phyloP scores from a whole-genome alignment of 30 jellyfish, hydroid and myxozoan genomes.

The Clytia hemisphaerica region DNA sequence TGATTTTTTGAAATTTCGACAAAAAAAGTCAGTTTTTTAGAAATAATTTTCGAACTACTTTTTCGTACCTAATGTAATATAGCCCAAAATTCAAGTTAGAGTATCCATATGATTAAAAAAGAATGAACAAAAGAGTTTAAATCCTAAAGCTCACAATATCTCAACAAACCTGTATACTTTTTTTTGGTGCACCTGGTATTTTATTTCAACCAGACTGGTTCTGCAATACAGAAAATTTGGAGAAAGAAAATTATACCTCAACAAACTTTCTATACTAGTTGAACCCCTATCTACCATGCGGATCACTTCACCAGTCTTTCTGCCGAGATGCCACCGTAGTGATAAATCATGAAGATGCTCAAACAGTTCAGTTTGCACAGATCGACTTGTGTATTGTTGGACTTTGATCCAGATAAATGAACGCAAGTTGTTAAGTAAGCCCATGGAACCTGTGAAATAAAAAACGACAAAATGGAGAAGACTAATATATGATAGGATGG shows the following conservation, averaged over 20 bases:
- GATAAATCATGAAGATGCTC: constrained; percentile 86
- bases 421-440: constrained; percentile 63
- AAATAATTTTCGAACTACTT: no score
- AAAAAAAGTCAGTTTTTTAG: no score
- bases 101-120: no score
- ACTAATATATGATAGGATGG: background rate
- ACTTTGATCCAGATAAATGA: constrained; percentile 86
- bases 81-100: no score
- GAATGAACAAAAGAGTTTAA: no score
- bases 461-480: background rate
- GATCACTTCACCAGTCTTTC: constrained; percentile 96
- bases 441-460: constrained; percentile 50
- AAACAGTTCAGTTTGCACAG: constrained; percentile 72
- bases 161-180: no score
- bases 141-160: no score
- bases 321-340: constrained; percentile 86
- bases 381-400: constrained; percentile 89
- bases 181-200: no score
- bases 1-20: no score
- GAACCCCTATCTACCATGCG: constrained; percentile 98
- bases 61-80: no score
- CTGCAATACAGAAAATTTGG: no score
- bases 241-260: constrained; percentile 42
- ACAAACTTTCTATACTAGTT: constrained; percentile 79
- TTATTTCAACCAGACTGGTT: no score